Evolutionary conservation across 1,140 invertebrate genomes (phyloP).

Genomic region (Cydia pomonella): DNA sequence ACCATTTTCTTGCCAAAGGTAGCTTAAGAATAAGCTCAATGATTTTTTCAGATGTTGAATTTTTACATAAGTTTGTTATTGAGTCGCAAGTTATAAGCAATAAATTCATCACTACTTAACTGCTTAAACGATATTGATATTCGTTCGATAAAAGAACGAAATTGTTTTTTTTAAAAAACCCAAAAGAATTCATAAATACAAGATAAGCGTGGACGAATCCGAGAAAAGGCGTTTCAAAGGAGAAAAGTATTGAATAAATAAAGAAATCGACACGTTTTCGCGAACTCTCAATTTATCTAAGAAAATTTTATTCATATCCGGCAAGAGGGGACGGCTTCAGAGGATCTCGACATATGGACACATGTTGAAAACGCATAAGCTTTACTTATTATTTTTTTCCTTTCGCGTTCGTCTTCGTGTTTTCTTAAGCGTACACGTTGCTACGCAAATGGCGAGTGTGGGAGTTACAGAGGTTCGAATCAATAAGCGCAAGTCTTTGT

Average conservation of each 20-base stretch:
- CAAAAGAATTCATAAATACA: slow-evolving; percentile 62
- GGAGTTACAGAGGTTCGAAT: neutral
- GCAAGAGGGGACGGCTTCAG: slow-evolving; percentile 55
- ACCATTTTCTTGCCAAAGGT: too few species aligned
- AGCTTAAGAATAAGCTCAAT: too few species aligned
- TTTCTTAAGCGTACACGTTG: slow-evolving; percentile 35
- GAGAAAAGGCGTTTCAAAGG: slow-evolving; percentile 56
- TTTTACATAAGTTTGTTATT: too few species aligned
- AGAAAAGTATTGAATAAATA: slow-evolving; percentile 71
- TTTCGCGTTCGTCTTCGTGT: slow-evolving; percentile 38
- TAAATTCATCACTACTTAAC: neutral
- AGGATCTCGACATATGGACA: slow-evolving; percentile 62
- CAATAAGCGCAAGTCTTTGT: slow-evolving; percentile 18
- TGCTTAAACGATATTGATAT: slow-evolving; percentile 19
- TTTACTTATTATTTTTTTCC: slow-evolving; percentile 56
- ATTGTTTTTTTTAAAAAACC: slow-evolving; percentile 53
- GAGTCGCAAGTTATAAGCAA: neutral
- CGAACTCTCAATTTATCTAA: slow-evolving; percentile 69
- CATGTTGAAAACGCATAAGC: slow-evolving; percentile 57
- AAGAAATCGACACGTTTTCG: slow-evolving; percentile 73
- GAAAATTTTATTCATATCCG: slow-evolving; percentile 73
- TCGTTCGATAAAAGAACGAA: slow-evolving; percentile 42
- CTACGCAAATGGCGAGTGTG: slow-evolving; percentile 35
- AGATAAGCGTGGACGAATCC: slow-evolving; percentile 57
- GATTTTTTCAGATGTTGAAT: too few species aligned